Evolutionary conservation across 2,797 vertebrate genomes (phyloP), one percentile per base, ranked within the genome.

Genomic region (Gymnopithys bicolor): DNA sequence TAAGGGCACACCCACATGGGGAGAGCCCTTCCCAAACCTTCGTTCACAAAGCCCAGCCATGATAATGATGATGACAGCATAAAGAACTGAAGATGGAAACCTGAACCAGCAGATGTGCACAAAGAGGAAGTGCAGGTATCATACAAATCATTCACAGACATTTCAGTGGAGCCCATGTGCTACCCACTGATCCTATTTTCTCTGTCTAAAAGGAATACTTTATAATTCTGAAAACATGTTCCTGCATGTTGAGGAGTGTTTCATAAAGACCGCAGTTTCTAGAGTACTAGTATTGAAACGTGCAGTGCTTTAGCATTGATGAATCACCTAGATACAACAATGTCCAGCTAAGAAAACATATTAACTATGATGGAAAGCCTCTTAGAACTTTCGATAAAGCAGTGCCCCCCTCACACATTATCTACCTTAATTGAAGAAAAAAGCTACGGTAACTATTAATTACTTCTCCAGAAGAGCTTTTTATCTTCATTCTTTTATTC

Each of bases 351-450:
- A 63, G 43, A 62, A 82, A 75, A 49, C 13, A 87, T 19, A 80
- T 60, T 32, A 77, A 33, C 17, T 83, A 23, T 19, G 21, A 82
- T 8, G 13, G 64, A 59, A 89, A 93, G 55, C 18, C 10, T 82
- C 22, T 43, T 35, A 1, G 3, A 93, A 55, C 3, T 53, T 71
- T 24, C 25, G 22, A 69, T 48, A 53, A 88, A 84, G 62, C 22
- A 62, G 27, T 13, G 24, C 3, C 10, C 7, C 5, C 5, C 25
- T 52, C 14, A 35, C n/a, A 24, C 0, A 2, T 32, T 30, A 66
- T 76, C 56, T 74, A 46, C 41, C 49, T 78, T 41, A 87, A 84
- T 0, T 51, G 33, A 84, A 17, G 3, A 60, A 56, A 90, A 89
- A 32, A 56, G 37, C 1, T 3, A 41, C 28, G 81, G 6, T 21